Base-by-base conservation (phyloP, 2,113 vertebrate genomes). In the Perca fluviatilis region DNA sequence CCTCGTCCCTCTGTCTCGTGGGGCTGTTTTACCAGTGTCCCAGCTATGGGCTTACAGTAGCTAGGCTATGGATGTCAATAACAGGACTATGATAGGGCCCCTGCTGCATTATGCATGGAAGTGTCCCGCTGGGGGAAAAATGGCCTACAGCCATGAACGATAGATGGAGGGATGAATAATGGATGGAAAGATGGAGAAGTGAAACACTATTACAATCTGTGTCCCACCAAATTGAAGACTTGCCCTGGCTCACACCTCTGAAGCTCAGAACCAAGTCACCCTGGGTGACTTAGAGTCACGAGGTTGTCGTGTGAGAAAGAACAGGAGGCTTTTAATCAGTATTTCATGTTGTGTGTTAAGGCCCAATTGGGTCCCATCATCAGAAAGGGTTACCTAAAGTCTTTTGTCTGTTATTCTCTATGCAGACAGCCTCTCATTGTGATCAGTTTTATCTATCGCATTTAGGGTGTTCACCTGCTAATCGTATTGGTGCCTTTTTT, bases 81-180 rank as follows among this genome's bases (percentile, higher is more conserved):
- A 95, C 87, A 92, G 89, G 84, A 75, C 89, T 93, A 91, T 92
- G 92, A 93, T 95, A 89, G 89, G 91, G 88, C 63, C 83, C 68
- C 80, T 88, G 74, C 78, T 94, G 90, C 92, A 95, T 94, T 91
- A 95, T 95, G 90, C 89, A 95, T 95, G 85, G 70, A 88, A 80
- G 86, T 82, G 89, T 92, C 93, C 93, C 88, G 9, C 89, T 82
- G 88, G 91, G 92, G 86, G 81, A 90, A 86, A 93, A 92, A 91
- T 91, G 89, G 92, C 91, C 94, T 88, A 82, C 78, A 93, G 93
- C 91, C 90, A 91, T 83, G 60, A 86, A 90, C 71, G 87, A 91
- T 86, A 84, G 88, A 91, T 88, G 83, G 88, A 86, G 80, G 89
- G 85, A 93, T 92, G 90, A 93, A 93, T 93, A 92, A 93, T 93